Base-by-base conservation (phyloP, 2,797 vertebrate species). In the Paedocypris micromegethes region DNA sequence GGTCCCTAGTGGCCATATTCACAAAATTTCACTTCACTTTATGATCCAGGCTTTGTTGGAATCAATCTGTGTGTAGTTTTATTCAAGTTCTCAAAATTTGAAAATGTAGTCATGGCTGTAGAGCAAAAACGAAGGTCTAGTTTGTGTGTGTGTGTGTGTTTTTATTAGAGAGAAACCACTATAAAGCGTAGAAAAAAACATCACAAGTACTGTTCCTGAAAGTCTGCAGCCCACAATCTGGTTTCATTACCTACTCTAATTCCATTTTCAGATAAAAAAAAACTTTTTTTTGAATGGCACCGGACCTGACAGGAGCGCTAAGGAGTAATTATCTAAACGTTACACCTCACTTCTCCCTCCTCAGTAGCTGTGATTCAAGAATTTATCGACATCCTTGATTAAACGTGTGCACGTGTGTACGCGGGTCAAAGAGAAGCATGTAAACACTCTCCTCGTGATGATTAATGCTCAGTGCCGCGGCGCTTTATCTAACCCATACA, bases 371-470 rank as follows among this genome's bases (percentile, higher is more conserved):
- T 37, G 6, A 53, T 45, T 2, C 49, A 43, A 59, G 44, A 50
- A 62, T 58, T 58, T 64, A 71, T 64, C 51, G 59, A 52, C 60
- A 71, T 40, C 47, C 2, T 2, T 45, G 61, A 71, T 52, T 58
- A 64, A 71, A 52, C 4, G 6, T 52, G 61, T 45, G 45, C n/a
- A 42, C 46, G 61, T 23, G 23, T 56, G 57, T 60, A 9, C 3
- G 5, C 43, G 6, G 59, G 46, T 61, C 58, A 66, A 51, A 61
- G 40, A 5, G 52, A 49, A 55, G 44, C 23, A 39, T 49, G 41
- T 54, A 72, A 53, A 55, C 65, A 52, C 9, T 5, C 41, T 6
- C 39, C 41, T 45, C 3, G 23, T 38, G 55, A 50, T 67, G 55
- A 58, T 58, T 67, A 58, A 67, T 58, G 23, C 9, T 51, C 5